Percentiles rank a stretch among this genome's conserved stretches.
Evolutionary conservation across 2,888 invertebrate species (phyloP).

Genomic region (Dryobota labecula): DNA sequence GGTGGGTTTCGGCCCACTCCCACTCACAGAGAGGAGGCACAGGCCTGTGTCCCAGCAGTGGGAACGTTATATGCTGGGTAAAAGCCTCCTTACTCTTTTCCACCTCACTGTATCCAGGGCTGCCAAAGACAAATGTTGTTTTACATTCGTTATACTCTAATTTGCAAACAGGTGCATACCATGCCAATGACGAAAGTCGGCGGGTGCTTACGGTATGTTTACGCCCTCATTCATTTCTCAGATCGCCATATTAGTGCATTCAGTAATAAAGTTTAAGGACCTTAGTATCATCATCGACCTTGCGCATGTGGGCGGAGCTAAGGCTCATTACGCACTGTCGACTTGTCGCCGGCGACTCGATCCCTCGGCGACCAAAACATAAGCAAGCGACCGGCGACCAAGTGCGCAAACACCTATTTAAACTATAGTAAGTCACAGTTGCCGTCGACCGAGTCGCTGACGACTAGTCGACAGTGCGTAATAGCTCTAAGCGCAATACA

Average conservation of each 20-base stretch:
- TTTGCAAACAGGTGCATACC: not conserved
- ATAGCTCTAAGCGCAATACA: too few relatives aligned
- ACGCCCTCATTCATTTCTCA: conserved; percentile 9
- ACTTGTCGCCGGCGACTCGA: too few relatives aligned
- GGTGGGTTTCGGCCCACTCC: too few relatives aligned
- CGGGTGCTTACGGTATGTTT: not conserved
- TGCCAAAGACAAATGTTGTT: not conserved
- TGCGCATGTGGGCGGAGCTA: too few relatives aligned
- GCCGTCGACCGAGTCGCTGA: too few relatives aligned
- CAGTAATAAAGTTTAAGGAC: conserved; percentile 6
- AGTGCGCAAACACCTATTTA: too few relatives aligned
- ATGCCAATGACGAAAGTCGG: not conserved
- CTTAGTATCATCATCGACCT: too few relatives aligned
- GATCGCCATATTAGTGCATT: conserved; percentile 8
- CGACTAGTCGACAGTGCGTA: too few relatives aligned
- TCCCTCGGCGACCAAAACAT: too few relatives aligned
- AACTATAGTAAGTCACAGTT: too few relatives aligned
- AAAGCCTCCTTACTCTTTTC: not conserved
- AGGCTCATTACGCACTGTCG: too few relatives aligned
- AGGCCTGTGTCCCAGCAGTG: not conserved
- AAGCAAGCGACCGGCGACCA: too few relatives aligned
- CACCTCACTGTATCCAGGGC: not conserved
- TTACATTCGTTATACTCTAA: not conserved
- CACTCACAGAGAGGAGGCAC: not conserved
- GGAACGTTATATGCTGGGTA: not conserved